phyloP scores from a whole-genome alignment of 2,113 vertebrate genomes.

The Heterocephalus glaber region DNA sequence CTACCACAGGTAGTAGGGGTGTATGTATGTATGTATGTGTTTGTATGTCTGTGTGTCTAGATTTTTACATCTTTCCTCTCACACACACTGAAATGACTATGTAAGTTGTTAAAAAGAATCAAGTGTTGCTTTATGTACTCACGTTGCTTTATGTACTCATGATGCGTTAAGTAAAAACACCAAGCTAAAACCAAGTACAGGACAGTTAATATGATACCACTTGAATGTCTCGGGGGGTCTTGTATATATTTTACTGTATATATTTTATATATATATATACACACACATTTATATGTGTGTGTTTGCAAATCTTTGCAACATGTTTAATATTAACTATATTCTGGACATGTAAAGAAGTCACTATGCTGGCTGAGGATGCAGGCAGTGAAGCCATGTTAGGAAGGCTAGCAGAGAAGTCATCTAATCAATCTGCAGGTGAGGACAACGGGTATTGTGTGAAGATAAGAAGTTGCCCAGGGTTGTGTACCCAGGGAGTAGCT shows the following conservation, averaged over 20 bases:
- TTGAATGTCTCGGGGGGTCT: neutral
- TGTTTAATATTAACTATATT: conserved; percentile 18
- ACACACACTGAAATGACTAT: neutral
- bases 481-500: neutral
- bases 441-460: neutral
- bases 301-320: conserved; percentile 21
- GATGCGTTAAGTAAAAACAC: neutral
- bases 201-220: conserved; percentile 38
- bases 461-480: neutral
- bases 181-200: neutral
- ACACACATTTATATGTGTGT: neutral
- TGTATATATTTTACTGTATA: neutral
- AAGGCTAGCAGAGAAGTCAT: neutral
- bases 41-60: neutral
- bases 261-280: neutral
- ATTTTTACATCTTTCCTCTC: neutral
- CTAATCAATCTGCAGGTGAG: neutral
- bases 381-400: neutral
- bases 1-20: neutral
- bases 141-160: neutral
- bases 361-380: neutral
- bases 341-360: neutral
- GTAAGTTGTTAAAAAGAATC: conserved; percentile 7
- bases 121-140: neutral
- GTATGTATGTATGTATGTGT: neutral